Conservation (phyloP, 2,797 vertebrate genomes). For the Poecilia gillii region DNA sequence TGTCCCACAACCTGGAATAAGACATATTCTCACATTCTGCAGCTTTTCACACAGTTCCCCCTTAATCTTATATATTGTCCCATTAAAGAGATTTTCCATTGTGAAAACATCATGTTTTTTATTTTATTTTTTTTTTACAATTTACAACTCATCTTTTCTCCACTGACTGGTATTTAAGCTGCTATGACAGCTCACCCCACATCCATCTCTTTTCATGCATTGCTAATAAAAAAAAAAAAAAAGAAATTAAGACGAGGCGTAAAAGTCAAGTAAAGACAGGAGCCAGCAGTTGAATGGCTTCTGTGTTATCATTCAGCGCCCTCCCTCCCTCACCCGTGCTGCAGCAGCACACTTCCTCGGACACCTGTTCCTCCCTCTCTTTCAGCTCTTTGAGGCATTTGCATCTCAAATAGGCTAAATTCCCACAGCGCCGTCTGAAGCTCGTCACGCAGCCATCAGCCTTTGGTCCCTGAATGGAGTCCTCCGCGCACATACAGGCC, state of each 20-base stretch:
- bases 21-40: background rate
- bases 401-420: conserved; percentile 80
- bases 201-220: background rate
- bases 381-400: conserved; percentile 80
- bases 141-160: background rate
- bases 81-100: conserved; percentile 7
- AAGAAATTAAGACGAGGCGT: conserved; percentile 21
- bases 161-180: background rate
- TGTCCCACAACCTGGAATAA: no score
- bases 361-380: conserved; percentile 83
- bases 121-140: background rate
- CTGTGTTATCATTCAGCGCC: conserved; percentile 71
- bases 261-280: conserved; percentile 28
- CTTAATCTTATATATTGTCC: background rate
- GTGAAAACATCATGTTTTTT: background rate
- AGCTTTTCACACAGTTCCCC: background rate
- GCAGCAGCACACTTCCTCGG: conserved; percentile 72
- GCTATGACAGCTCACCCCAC: background rate
- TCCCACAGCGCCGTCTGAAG: conserved; percentile 67
- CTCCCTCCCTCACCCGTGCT: conserved; percentile 43
- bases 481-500: conserved; percentile 51
- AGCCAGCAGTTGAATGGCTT: conserved; percentile 55
- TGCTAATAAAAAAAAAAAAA: conserved; percentile 15
- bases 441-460: conserved; percentile 43
- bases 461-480: conserved; percentile 61